Evolutionary conservation across 2,888 invertebrate species (phyloP).

Genomic region (Xestia c-nigrum): DNA sequence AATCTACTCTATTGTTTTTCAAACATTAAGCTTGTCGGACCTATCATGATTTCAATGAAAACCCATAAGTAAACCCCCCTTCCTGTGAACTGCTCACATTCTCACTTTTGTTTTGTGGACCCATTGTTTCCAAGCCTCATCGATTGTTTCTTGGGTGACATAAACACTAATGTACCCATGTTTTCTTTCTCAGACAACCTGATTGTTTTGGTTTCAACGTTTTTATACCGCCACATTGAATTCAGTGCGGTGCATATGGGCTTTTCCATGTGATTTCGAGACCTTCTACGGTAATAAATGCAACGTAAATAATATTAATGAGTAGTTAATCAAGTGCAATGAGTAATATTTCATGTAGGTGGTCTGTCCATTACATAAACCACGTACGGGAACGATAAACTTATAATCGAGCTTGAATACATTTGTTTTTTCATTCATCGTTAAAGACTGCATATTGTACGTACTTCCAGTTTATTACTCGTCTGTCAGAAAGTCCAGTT

Average conservation of each 20-base stretch:
- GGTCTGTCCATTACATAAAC: constrained; percentile 17
- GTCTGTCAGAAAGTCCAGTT: constrained; percentile 73
- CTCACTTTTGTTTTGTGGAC: constrained; percentile 64
- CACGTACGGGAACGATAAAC: constrained; percentile 18
- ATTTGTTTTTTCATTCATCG: constrained; percentile 39
- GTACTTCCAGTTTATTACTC: constrained; percentile 59
- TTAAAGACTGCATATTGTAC: constrained; percentile 42
- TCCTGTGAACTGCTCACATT: constrained; percentile 48
- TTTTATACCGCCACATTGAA: constrained; percentile 46
- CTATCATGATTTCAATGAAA: background rate
- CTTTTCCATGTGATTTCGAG: background rate
- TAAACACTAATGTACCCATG: constrained; percentile 59
- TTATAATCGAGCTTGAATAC: constrained; percentile 23
- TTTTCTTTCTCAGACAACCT: constrained; percentile 65
- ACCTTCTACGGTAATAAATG: constrained; percentile 1
- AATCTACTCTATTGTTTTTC: background rate
- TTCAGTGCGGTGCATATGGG: constrained; percentile 21
- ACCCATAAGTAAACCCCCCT: background rate
- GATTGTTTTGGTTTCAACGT: constrained; percentile 59
- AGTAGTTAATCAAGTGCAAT: constrained; percentile 32
- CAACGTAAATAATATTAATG: constrained; percentile 24
- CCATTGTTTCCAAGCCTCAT: constrained; percentile 67
- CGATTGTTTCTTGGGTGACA: constrained; percentile 64
- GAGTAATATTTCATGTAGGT: constrained; percentile 10
- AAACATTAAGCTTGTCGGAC: background rate